Base-by-base conservation (phyloP, 2,797 vertebrate species). In the Sphaeramia orbicularis region DNA sequence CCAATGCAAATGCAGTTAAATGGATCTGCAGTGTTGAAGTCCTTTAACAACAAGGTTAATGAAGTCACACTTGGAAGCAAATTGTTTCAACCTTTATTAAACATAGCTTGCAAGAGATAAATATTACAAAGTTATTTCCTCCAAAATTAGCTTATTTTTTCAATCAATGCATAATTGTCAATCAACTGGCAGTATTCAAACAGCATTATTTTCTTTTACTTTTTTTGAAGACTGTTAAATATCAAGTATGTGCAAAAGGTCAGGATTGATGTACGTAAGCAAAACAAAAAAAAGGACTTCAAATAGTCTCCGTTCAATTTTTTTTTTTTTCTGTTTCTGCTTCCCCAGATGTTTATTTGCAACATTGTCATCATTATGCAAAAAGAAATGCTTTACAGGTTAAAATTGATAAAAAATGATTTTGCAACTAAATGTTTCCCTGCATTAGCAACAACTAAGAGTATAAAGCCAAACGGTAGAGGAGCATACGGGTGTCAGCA, bases 61-160 rank as follows among this genome's bases (percentile, higher is more conserved):
- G 41, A 90, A 58, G 68, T 76, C 84, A 92, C 80, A 88, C 87
- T 80, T 81, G 76, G 83, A 90, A 91, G 94, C 94, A 96, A 97
- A 96, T 95, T 94, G 95, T 96, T 97, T 96, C 95, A 96, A 96
- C 96, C 96, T 97, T 97, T 97, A 97, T 98, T 97, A 97, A 98
- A 98, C 96, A 96, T 96, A 96, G 95, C 96, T 96, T 96, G 96
- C 95, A 96, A 96, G 96, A 96, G 96, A 98, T 96, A 97, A 97
- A 98, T 97, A 97, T 96, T 97, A 98, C 96, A 98, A 98, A 97
- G 96, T 95, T 96, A 96, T 95, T 95, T 97, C 96, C 95, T 97
- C 95, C 95, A 97, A 97, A 97, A 96, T 96, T 96, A 96, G 95
- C 95, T 96, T 96, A 95, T 96, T 95, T 96, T 95, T 94, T 95